phyloP scores from a whole-genome alignment of 2,888 invertebrate species.

The Agriopis marginaria region DNA sequence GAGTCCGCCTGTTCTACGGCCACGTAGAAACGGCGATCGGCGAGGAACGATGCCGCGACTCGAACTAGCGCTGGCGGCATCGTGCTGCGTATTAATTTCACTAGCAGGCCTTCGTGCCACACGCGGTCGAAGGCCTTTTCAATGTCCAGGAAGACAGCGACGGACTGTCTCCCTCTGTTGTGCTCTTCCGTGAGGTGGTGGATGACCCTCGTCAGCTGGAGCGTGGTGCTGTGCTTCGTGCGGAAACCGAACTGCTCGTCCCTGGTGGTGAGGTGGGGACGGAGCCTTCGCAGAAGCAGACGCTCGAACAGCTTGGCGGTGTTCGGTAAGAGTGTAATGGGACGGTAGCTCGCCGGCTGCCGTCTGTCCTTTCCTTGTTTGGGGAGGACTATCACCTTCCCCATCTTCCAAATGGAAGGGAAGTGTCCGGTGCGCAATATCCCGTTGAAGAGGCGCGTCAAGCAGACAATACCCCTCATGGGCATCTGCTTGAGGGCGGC shows the following conservation, averaged over 20 bases:
- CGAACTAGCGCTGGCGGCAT: constrained; percentile 26
- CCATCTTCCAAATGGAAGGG: constrained; percentile 38
- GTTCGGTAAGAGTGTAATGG: constrained; percentile 24
- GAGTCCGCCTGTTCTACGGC: constrained; percentile 34
- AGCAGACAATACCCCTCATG: neutral
- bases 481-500: constrained; percentile 7
- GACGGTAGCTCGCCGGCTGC: neutral
- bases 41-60: constrained; percentile 43
- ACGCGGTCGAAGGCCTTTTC: constrained; percentile 49
- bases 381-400: constrained; percentile 40
- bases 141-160: constrained; percentile 40
- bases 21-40: constrained; percentile 39
- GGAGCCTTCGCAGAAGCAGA: constrained; percentile 29
- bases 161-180: constrained; percentile 38
- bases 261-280: constrained; percentile 20
- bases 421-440: constrained; percentile 27
- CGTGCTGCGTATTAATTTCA: constrained; percentile 39
- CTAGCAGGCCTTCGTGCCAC: constrained; percentile 52
- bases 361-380: constrained; percentile 44
- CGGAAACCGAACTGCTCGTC: constrained; percentile 47
- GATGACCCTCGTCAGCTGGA: constrained; percentile 50
- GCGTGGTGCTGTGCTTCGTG: constrained; percentile 45
- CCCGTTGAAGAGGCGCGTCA: constrained; percentile 29
- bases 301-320: constrained; percentile 45
- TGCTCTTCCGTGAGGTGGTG: constrained; percentile 34